A percentile compares a stretch with the other conserved stretches of the same genome.
phyloP scores from a whole-genome alignment of 2,113 vertebrate genomes.

The Canis aureus region DNA sequence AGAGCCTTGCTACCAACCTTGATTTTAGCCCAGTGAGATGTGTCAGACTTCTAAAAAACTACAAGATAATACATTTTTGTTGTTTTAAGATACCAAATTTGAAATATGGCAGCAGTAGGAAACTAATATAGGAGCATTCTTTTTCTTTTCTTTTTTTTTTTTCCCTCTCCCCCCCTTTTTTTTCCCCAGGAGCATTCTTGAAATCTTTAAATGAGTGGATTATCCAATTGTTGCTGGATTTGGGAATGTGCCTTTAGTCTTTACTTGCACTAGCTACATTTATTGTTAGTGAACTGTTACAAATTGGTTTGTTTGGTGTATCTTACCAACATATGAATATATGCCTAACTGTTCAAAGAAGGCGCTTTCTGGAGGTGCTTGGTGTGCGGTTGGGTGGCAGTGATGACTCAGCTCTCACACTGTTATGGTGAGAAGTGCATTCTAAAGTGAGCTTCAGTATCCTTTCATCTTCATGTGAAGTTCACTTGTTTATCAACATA shows the following conservation, averaged over 20 bases:
- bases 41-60: neutral
- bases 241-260: neutral
- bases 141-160: neutral
- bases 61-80: neutral
- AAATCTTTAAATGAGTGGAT: slow-evolving; percentile 3
- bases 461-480: neutral
- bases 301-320: neutral
- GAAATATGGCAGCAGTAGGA: neutral
- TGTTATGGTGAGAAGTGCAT: neutral
- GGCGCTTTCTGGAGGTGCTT: neutral
- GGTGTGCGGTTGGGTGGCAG: neutral
- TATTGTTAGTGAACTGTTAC: neutral
- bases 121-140: neutral
- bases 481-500: neutral
- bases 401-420: neutral
- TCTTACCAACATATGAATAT: neutral
- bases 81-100: neutral
- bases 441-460: neutral
- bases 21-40: neutral
- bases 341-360: neutral
- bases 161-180: fast-evolving
- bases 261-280: neutral
- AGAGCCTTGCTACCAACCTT: neutral
- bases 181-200: neutral
- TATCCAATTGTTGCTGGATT: neutral